Conservation (phyloP, 30 jellyfish, hydroid and myxozoan genomes). For the Clytia hemisphaerica region DNA sequence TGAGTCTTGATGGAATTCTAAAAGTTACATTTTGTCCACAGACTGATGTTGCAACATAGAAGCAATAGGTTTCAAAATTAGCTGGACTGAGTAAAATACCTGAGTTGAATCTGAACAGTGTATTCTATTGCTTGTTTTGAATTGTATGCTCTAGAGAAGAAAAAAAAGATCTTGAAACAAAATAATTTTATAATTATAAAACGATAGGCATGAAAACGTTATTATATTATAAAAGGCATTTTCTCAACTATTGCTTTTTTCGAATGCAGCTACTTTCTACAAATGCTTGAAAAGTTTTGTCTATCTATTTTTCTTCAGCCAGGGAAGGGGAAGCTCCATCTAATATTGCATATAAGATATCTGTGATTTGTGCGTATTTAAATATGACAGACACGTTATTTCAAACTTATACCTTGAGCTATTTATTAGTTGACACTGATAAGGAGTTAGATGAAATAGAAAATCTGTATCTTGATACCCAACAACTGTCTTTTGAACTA, state of each 20-base stretch:
- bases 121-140: constrained; percentile 62
- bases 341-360: too few relatives aligned
- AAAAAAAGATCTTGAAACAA: background rate
- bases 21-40: too few relatives aligned
- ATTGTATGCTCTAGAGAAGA: constrained; percentile 48
- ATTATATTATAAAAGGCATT: too few relatives aligned
- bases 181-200: background rate
- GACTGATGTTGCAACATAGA: too few relatives aligned
- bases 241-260: too few relatives aligned
- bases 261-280: too few relatives aligned
- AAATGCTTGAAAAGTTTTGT: background rate
- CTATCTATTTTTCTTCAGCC: background rate
- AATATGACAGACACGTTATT: too few relatives aligned
- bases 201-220: too few relatives aligned
- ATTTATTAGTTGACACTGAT: constrained; percentile 75
- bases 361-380: background rate
- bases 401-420: constrained; percentile 88
- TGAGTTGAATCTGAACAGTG: constrained; percentile 76
- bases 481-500: constrained; percentile 66
- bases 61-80: background rate
- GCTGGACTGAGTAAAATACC: constrained; percentile 35
- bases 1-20: background rate
- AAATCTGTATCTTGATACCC: constrained; percentile 74
- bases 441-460: constrained; percentile 70
- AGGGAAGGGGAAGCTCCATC: background rate